Conservation (phyloP, 2,888 invertebrate species). For the Cepaea hortensis region DNA sequence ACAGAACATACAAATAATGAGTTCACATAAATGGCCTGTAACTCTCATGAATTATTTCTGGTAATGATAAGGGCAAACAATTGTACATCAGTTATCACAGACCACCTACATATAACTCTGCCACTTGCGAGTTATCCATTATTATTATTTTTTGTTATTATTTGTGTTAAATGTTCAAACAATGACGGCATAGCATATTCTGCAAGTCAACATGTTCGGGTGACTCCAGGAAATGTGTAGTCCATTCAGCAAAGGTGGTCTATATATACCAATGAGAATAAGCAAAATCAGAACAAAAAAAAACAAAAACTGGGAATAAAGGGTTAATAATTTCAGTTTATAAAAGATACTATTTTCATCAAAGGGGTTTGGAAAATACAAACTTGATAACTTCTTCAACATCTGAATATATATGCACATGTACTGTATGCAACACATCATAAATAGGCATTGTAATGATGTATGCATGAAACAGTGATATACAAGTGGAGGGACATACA, state of each 20-base stretch:
- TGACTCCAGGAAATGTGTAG: too few species aligned
- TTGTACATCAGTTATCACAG: slow-evolving; percentile 25
- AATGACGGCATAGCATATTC: too few species aligned
- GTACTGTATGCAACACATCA: not conserved
- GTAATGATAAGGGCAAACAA: not conserved
- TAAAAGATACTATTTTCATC: slow-evolving; percentile 2
- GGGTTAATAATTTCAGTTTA: not conserved
- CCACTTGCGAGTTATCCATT: not conserved
- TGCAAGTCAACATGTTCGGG: too few species aligned
- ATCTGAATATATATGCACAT: not conserved
- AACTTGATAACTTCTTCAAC: too few species aligned
- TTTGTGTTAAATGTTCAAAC: too few species aligned
- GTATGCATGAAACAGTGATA: too few species aligned
- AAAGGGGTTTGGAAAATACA: not conserved
- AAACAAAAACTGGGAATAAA: not conserved
- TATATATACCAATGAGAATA: not conserved
- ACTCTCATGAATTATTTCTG: not conserved
- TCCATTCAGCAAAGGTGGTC: slow-evolving; percentile 25
- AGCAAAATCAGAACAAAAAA: not conserved
- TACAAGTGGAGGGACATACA: too few species aligned
- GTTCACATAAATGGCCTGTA: not conserved
- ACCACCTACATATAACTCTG: not conserved
- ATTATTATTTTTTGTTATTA: too few species aligned
- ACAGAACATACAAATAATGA: slow-evolving; percentile 15
- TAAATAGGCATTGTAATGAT: not conserved